phyloP scores from a whole-genome alignment of 2,797 vertebrate species.

The Argya squamiceps region DNA sequence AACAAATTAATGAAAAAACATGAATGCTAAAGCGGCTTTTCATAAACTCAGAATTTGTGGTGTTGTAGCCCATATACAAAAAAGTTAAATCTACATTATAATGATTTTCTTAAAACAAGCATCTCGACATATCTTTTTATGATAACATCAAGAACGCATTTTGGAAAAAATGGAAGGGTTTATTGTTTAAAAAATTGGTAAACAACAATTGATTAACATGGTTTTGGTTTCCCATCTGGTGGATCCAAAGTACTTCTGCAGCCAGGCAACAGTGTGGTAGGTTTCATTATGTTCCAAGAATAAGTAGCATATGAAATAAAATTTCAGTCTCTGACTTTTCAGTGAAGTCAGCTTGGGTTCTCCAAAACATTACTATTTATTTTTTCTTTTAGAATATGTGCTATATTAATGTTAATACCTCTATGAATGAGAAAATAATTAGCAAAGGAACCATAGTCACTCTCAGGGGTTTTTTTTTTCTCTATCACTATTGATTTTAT shows the following conservation, averaged over 20 bases:
- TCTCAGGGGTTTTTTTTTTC: neutral
- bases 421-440: neutral
- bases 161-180: neutral
- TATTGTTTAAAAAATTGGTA: neutral
- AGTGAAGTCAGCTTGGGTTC: neutral
- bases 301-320: neutral
- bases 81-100: neutral
- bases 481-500: neutral
- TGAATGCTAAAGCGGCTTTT: neutral
- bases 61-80: neutral
- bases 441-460: neutral
- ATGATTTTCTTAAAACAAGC: neutral
- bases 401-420: neutral
- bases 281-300: neutral
- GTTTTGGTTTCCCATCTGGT: neutral
- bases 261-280: neutral
- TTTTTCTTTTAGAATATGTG: neutral
- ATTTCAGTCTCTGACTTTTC: neutral
- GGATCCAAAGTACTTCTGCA: neutral
- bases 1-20: neutral
- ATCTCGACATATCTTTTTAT: neutral
- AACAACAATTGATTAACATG: neutral
- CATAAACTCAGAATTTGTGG: neutral
- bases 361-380: neutral
- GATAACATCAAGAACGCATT: neutral